Conservation (phyloP, 64 coral and sea anemone genomes). For the Montipora sp. region DNA sequence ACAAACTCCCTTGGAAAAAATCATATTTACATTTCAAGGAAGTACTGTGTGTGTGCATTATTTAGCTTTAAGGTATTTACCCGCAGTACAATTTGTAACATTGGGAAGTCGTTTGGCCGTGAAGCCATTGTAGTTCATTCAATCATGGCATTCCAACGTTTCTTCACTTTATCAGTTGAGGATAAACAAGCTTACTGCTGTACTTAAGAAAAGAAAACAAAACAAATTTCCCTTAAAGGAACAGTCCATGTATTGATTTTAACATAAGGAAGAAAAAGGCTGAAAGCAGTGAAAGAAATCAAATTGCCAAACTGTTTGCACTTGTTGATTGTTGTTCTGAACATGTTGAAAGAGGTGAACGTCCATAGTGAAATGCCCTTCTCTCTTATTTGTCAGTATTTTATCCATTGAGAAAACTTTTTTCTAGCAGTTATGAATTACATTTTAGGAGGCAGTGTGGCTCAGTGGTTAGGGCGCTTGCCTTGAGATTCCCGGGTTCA, state of each 20-base stretch:
- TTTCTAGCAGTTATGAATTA: conserved; percentile 10
- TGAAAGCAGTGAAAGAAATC: conserved; percentile 19
- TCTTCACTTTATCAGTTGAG: not conserved
- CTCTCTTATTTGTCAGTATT: not conserved
- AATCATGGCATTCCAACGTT: not conserved
- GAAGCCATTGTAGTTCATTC: not conserved
- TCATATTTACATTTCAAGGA: not conserved
- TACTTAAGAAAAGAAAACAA: not conserved
- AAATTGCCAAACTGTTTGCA: conserved; percentile 2
- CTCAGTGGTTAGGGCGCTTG: no score
- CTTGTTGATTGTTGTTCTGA: not conserved
- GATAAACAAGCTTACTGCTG: not conserved
- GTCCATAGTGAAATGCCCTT: conserved; percentile 14
- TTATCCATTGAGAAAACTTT: conserved; percentile 1
- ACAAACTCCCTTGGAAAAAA: conserved; percentile 13
- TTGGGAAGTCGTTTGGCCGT: not conserved
- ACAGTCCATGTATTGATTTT: conserved; percentile 11
- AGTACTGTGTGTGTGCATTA: conserved; percentile 9
- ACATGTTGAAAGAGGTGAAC: conserved; percentile 15
- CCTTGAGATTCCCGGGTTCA: no score
- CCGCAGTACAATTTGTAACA: not conserved
- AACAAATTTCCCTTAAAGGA: not conserved
- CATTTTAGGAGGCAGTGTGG: no score
- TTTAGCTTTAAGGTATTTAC: not conserved
- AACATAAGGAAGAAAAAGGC: conserved; percentile 1